Conservation (phyloP, 2,113 vertebrate species). For the Oenanthe melanoleuca region DNA sequence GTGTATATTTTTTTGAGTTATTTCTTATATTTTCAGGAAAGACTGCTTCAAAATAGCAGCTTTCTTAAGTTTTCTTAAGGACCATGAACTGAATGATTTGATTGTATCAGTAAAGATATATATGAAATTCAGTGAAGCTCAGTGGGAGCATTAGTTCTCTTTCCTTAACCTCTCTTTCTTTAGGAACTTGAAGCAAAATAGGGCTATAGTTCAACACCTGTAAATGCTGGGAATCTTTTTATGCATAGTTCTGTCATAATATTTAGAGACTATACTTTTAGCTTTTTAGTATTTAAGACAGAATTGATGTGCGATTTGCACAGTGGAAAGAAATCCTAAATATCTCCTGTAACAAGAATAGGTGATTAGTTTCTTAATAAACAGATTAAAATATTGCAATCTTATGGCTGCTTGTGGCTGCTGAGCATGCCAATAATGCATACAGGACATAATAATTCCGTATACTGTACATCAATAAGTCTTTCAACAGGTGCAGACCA, state of each 20-base stretch:
- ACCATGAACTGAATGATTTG: not conserved
- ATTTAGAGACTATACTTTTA: not conserved
- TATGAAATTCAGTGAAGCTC: not conserved
- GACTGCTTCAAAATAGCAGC: not conserved
- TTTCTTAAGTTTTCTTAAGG: not conserved
- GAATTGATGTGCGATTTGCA: not conserved
- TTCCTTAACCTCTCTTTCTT: not conserved
- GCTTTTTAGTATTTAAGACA: not conserved
- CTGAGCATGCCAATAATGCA: not conserved
- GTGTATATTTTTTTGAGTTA: fast-evolving
- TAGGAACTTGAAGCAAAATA: not conserved
- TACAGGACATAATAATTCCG: not conserved
- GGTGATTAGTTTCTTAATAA: not conserved
- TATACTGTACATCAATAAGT: not conserved
- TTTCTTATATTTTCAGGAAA: not conserved
- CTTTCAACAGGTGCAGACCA: slow-evolving; percentile 53
- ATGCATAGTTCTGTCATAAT: not conserved
- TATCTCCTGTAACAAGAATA: not conserved
- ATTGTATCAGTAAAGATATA: not conserved
- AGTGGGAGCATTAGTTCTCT: fast-evolving
- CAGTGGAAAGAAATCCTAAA: not conserved
- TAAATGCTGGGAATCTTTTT: not conserved
- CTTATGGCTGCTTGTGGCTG: not conserved
- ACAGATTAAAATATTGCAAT: not conserved
- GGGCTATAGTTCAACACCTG: not conserved